Evolutionary conservation across 2,888 invertebrate genomes (phyloP).

Genomic region (Oconnorella tubifera): DNA sequence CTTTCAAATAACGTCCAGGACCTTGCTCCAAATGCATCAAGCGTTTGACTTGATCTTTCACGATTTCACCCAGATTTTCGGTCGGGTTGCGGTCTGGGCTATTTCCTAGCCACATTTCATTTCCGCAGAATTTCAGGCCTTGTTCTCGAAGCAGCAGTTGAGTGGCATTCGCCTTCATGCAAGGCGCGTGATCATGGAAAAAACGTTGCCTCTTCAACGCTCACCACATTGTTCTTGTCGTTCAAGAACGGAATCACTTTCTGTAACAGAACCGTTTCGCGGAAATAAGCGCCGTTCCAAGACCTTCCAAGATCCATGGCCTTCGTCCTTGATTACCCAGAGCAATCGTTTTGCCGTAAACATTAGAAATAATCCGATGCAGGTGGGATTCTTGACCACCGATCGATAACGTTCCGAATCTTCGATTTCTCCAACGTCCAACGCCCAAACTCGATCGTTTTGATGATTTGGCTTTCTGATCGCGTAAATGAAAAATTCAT

Average conservation of each 20-base stretch:
- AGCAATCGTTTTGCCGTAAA: conserved; percentile 1
- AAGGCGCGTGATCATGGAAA: not conserved
- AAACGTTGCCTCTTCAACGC: not conserved
- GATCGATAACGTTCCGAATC: not conserved
- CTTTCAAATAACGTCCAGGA: not conserved
- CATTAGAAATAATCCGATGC: not conserved
- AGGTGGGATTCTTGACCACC: not conserved
- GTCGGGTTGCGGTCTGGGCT: not conserved
- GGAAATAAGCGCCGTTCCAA: not conserved
- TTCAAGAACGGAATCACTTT: not conserved
- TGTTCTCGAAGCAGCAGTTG: not conserved
- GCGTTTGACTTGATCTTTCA: not conserved
- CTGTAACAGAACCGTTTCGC: not conserved
- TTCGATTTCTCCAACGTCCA: not conserved
- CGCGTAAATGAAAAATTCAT: too few relatives aligned
- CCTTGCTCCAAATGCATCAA: not conserved
- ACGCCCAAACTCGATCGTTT: conserved; percentile 1
- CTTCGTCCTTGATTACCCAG: not conserved
- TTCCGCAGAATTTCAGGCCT: not conserved
- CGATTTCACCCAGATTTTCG: not conserved
- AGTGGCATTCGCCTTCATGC: not conserved
- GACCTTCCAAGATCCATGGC: too few relatives aligned
- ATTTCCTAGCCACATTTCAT: not conserved
- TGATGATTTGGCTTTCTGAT: conserved; percentile 2
- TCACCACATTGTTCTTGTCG: not conserved